Evolutionary conservation across 2,888 invertebrate species (phyloP), one percentile per base, ranked within the genome.

Genomic region (Cephus nigrinus): DNA sequence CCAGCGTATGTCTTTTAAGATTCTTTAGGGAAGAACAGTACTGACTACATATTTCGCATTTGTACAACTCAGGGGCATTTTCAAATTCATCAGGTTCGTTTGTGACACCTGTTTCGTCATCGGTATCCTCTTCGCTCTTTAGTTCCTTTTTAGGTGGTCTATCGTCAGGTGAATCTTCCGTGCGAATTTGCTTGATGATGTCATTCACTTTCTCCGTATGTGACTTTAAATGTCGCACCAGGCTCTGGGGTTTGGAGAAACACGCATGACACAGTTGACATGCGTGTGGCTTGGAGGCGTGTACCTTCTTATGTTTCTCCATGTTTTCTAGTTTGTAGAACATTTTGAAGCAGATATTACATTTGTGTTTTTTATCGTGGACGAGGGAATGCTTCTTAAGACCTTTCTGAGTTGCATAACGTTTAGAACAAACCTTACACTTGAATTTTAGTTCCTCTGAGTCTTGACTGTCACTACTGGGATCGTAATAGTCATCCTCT

Each of bases 21-120:
- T 90, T 91, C 75, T 90, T 91, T 68, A 90, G 55, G 1, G 91
- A 89, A 11, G 91, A 90, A 82, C 90, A 91, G 76, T 88, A 90
- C 78, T 91, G 90, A 74, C 88, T 85, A 77, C 91, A 91, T 73
- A 86, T 84, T 68, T 91, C 87, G 74, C 91, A 91, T 78, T 90
- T 91, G 80, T 90, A 91, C 75, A 91, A 82, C 40, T 88, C 88
- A n/a, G 89, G 89, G 35, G 88, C 86, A 75, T 88, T 87, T 12
- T 85, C 84, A 74, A 88, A 85, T 74, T 89, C 88, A 35, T 87
- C 86, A 0, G 82, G 80, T 71, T 86, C 86, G 30, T 87, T 87
- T 0, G 82, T 75, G 5, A 75, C 79, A 12, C 81, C 80, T 76
- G 33, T 84, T 68, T 86, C 87, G 40, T 88, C 86, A 5, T 89